Percentiles rank a stretch among this genome's conserved stretches.
These are phyloP conservation scores for Creontiades dilutus DNA, from an alignment of 2,888 invertebrate species.

Conservation along the genomic window DNA sequence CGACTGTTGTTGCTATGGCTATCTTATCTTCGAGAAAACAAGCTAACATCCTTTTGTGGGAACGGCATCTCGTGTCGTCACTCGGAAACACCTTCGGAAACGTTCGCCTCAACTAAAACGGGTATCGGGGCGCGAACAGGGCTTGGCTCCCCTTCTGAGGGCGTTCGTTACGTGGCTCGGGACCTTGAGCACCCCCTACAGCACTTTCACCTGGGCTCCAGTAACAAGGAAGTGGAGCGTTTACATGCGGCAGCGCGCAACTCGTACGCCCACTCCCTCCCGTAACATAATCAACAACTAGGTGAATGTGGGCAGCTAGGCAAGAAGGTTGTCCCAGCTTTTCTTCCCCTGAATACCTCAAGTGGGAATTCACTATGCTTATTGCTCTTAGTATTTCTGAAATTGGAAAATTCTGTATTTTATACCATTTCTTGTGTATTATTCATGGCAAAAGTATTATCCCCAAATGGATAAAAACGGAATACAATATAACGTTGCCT, in stretches of 20 bases:
- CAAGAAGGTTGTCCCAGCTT: neutral
- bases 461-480: too few species aligned
- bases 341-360: too few species aligned
- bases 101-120: slow-evolving; percentile 5
- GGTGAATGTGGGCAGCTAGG: slow-evolving; percentile 53
- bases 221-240: slow-evolving; percentile 62
- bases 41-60: slow-evolving; percentile 1
- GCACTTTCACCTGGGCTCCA: slow-evolving; percentile 52
- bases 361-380: too few species aligned
- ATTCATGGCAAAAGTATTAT: too few species aligned
- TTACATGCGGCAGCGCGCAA: slow-evolving; percentile 56
- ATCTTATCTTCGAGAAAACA: neutral
- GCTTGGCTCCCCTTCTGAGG: slow-evolving; percentile 40
- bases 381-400: too few species aligned
- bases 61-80: neutral
- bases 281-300: slow-evolving; percentile 38
- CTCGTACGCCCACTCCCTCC: slow-evolving; percentile 46
- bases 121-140: slow-evolving; percentile 15
- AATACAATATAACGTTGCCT: too few species aligned
- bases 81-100: slow-evolving; percentile 15
- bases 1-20: neutral
- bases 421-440: too few species aligned
- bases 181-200: slow-evolving; percentile 63
- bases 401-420: too few species aligned
- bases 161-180: slow-evolving; percentile 39